Conservation (phyloP, 1,140 invertebrate genomes). For the Hylyphantes graminicola region DNA sequence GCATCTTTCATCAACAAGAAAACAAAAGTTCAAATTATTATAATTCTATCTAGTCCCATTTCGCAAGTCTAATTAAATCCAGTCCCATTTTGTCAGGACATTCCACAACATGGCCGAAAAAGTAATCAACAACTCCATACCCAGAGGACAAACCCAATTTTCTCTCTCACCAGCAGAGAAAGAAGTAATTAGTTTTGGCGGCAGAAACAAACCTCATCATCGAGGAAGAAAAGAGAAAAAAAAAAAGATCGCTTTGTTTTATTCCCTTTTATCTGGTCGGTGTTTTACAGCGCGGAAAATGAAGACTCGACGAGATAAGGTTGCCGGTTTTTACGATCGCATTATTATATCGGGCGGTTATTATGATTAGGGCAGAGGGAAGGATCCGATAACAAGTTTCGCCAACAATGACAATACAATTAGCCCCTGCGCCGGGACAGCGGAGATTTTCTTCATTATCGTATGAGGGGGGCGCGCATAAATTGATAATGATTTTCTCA, state of each 20-base stretch:
- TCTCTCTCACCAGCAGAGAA: not conserved
- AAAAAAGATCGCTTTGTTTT: conserved; percentile 49
- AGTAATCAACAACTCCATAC: too few species aligned
- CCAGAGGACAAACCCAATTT: too few species aligned
- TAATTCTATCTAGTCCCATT: too few species aligned
- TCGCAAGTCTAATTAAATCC: too few species aligned
- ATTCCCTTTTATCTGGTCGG: conserved; percentile 53
- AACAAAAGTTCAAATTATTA: too few species aligned
- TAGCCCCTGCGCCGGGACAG: conserved; percentile 53
- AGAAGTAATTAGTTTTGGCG: conserved; percentile 53
- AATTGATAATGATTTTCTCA: not conserved
- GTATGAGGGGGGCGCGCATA: conserved; percentile 3
- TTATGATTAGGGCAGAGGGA: conserved; percentile 60
- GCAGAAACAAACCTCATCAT: conserved; percentile 16
- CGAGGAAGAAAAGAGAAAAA: not conserved
- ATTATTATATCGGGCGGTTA: conserved; percentile 60
- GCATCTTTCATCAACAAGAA: too few species aligned
- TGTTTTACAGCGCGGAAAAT: conserved; percentile 58
- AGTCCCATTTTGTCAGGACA: too few species aligned
- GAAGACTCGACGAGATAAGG: conserved; percentile 53
- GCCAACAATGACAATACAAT: conserved; percentile 61
- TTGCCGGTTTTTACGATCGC: conserved; percentile 48
- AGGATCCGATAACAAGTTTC: conserved; percentile 60
- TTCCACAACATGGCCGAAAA: too few species aligned
- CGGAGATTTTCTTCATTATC: conserved; percentile 60